These are phyloP conservation scores for Xanthia togata DNA, from an alignment of 2,888 invertebrate species.

Conservation along the genomic window DNA sequence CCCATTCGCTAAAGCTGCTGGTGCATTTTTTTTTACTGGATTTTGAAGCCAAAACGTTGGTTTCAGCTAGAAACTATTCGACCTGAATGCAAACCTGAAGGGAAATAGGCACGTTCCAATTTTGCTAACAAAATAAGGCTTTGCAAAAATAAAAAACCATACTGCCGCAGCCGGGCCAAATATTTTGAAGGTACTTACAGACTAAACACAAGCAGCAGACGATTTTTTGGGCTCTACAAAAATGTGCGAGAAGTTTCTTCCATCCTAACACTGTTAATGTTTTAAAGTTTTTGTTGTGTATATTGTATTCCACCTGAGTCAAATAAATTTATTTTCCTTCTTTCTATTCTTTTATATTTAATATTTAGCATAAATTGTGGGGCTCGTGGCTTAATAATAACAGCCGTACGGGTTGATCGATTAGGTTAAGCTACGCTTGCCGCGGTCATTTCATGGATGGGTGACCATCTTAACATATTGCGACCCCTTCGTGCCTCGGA, in stretches of 20 bases:
- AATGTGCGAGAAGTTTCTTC: neutral
- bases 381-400: no score
- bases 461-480: no score
- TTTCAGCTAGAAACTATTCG: neutral
- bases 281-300: no score
- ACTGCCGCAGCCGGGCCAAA: neutral
- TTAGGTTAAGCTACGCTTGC: no score
- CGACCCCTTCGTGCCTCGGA: no score
- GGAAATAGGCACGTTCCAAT: neutral
- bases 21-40: neutral
- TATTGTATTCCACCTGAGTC: no score
- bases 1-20: no score
- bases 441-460: no score
- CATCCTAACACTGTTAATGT: neutral
- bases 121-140: neutral
- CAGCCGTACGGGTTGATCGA: no score
- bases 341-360: no score
- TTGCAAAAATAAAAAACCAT: neutral
- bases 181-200: neutral
- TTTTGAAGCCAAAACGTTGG: conserved; percentile 3
- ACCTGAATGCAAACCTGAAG: neutral
- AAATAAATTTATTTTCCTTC: no score
- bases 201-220: neutral
- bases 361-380: neutral
- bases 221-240: neutral